A percentile compares a stretch with the other conserved stretches of the same genome.
These are phyloP conservation scores for Tridacna gigas DNA, from an alignment of 2,888 invertebrate species.

Conservation along the genomic window DNA sequence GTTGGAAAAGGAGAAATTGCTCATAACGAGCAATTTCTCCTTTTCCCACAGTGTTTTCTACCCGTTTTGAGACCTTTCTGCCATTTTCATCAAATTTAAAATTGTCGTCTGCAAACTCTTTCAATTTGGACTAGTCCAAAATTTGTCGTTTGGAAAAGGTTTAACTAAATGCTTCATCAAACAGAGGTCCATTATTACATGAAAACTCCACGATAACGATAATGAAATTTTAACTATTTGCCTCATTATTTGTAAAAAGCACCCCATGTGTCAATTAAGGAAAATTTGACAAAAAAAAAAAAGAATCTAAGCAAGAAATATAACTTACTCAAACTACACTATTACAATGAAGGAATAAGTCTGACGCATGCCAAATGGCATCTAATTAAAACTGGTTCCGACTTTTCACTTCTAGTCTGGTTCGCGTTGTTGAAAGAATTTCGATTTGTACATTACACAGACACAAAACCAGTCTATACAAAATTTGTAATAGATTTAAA, in stretches of 20 bases:
- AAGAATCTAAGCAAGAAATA: background rate
- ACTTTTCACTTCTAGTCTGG: constrained; percentile 10
- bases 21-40: background rate
- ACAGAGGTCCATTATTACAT: too few relatives aligned
- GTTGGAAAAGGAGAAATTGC: background rate
- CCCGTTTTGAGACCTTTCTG: too few relatives aligned
- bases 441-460: constrained; percentile 50
- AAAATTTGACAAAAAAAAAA: too few relatives aligned
- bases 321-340: background rate
- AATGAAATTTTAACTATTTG: too few relatives aligned
- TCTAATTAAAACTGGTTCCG: constrained; percentile 4
- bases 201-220: too few relatives aligned
- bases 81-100: too few relatives aligned
- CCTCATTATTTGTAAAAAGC: too few relatives aligned
- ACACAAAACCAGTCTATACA: constrained; percentile 57
- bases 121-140: too few relatives aligned
- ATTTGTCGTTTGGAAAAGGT: too few relatives aligned
- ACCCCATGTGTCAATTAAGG: too few relatives aligned
- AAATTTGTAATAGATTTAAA: constrained; percentile 65
- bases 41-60: background rate
- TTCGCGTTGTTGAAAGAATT: constrained; percentile 22
- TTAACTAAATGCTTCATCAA: too few relatives aligned
- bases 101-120: too few relatives aligned
- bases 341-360: background rate
- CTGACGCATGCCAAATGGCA: background rate